Conservation (phyloP, 1,140 invertebrate species). For the Homarus americanus region DNA sequence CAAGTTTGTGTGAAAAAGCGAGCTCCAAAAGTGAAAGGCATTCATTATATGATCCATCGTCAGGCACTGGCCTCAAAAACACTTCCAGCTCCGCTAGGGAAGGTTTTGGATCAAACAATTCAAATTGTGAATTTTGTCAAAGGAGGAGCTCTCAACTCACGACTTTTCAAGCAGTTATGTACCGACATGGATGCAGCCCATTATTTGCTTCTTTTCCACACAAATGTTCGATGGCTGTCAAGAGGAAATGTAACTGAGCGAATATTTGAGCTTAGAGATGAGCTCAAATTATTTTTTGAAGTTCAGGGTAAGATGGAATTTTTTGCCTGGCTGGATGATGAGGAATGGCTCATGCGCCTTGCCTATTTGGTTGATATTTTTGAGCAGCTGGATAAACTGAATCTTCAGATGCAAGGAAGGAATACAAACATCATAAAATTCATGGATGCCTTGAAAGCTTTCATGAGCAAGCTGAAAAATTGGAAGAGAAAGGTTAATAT, state of each 20-base stretch:
- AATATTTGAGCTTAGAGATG: slow-evolving; percentile 17
- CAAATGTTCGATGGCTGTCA: slow-evolving; percentile 31
- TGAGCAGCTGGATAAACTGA: slow-evolving; percentile 40
- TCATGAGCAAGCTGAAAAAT: slow-evolving; percentile 16
- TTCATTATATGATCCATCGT: slow-evolving; percentile 14
- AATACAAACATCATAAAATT: slow-evolving; percentile 43
- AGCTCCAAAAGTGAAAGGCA: slow-evolving; percentile 44
- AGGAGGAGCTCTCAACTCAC: neutral
- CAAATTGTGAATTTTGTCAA: slow-evolving; percentile 21
- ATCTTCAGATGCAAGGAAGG: slow-evolving; percentile 40
- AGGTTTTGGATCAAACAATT: slow-evolving; percentile 26
- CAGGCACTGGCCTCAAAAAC: neutral
- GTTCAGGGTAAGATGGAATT: neutral
- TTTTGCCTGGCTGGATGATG: neutral
- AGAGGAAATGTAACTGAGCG: slow-evolving; percentile 43
- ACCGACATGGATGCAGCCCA: slow-evolving; percentile 5
- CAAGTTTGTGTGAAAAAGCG: slow-evolving; percentile 37
- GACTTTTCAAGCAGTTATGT: slow-evolving; percentile 30
- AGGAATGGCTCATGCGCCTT: slow-evolving; percentile 19
- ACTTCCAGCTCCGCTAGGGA: neutral
- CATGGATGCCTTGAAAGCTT: neutral
- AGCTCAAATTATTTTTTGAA: slow-evolving; percentile 19
- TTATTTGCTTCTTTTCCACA: slow-evolving; percentile 37
- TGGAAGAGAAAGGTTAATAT: neutral
- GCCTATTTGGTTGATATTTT: slow-evolving; percentile 34